Evolutionary conservation across 1,140 invertebrate species (phyloP), one percentile per base, ranked within the genome.

Genomic region (Lepidurus apus): DNA sequence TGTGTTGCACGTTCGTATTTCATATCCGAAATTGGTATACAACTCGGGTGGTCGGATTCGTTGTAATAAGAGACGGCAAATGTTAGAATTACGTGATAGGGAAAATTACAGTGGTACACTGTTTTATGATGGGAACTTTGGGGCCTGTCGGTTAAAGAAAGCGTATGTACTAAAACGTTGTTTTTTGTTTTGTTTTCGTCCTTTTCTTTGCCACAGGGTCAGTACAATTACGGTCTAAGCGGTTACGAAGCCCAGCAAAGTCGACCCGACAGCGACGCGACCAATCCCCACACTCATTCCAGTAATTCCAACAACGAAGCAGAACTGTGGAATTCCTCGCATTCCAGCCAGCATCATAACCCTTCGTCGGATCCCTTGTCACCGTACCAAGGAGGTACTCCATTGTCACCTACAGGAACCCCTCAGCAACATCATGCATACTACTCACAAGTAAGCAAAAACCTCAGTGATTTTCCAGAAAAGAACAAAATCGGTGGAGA

Each of bases 171-270:
- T 21, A n/a, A 65, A 65, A 21, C 21, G 53, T 21, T 65, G 17
- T 77, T 53, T 47, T 24, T 77, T 47, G 17, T 77, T 21, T 53
- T 13, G 7, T 78, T 74, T 73, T 78, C 42, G 8, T 42, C 4
- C 9, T 42, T 42, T 0, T 76, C 10, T 45, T n/a, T 42, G 9
- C 24, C n/a, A 43, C n/a, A 79, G 78, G 78, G 73, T 47, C 78
- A 79, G 44, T 79, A 79, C 73, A 74, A 43, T 44, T 79, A 74
- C n/a, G 75, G 78, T 74, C 42, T 79, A 74, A 74, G 78, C 73
- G 78, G 78, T n/a, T 79, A 79, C 78, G 78, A 79, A 34, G 78
- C 78, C 4, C 78, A 79, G n/a, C 78, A 79, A 43, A 42, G 34
- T 21, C 73, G 78, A 13, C 44, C 73, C 43, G 78, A 74, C 74